A percentile compares a stretch with the other conserved stretches of the same genome.
Evolutionary conservation across 64 coral and sea anemone genomes (phyloP).

Genomic region (Porites australiensis): DNA sequence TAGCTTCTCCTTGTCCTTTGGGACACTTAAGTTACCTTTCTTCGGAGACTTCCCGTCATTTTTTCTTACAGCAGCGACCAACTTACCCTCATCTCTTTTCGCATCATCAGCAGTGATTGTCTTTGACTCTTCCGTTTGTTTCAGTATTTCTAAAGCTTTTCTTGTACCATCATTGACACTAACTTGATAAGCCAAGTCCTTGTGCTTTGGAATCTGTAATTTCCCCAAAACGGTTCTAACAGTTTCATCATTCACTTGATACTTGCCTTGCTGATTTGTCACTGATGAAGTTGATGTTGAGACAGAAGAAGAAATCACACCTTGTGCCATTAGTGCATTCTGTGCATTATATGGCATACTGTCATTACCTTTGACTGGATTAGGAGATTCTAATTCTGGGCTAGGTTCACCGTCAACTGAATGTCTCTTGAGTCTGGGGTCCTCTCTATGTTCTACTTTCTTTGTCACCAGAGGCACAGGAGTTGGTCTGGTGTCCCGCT

Average conservation of each 20-base stretch:
- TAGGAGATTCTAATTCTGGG: neutral
- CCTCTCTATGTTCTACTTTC: conserved; percentile 31
- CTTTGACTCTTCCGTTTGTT: neutral
- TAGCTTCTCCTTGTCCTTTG: neutral
- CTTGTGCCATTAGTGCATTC: neutral
- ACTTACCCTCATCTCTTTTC: conserved; percentile 9
- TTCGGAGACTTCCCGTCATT: neutral
- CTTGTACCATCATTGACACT: conserved; percentile 4
- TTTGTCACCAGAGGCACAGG: neutral
- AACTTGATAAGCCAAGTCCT: neutral
- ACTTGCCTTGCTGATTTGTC: neutral
- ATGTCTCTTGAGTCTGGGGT: conserved; percentile 10
- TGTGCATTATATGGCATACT: conserved; percentile 31
- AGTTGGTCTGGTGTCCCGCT: neutral
- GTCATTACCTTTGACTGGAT: neutral
- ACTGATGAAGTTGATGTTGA: neutral
- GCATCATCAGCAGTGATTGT: neutral
- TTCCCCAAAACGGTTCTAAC: neutral
- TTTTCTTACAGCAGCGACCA: neutral
- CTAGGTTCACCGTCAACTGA: neutral
- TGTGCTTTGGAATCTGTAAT: neutral
- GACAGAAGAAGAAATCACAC: neutral
- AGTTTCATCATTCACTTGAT: conserved; percentile 21
- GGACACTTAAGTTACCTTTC: neutral
- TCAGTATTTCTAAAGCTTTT: neutral